phyloP scores from a whole-genome alignment of 2,113 vertebrate species.

The Notechis scutatus region DNA sequence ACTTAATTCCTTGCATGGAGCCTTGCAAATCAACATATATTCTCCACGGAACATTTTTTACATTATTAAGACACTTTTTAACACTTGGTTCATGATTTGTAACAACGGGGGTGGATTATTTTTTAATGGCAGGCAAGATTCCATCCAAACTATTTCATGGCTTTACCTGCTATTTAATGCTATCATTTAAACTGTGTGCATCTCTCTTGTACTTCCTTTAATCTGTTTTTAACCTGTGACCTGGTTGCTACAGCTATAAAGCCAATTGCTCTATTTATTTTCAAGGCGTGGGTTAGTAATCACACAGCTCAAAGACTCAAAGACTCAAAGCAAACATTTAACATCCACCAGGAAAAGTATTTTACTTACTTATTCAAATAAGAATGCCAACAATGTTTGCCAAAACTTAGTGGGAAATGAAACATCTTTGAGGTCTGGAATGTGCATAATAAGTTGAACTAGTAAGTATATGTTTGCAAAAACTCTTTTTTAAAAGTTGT shows the following conservation, averaged over 20 bases:
- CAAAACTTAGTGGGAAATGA: conserved; percentile 6
- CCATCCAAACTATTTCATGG: background rate
- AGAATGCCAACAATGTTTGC: background rate
- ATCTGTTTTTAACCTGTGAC: background rate
- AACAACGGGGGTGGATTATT: background rate
- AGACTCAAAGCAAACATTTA: background rate
- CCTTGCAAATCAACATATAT: background rate
- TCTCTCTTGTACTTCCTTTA: background rate
- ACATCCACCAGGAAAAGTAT: conserved; percentile 1
- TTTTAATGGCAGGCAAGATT: background rate
- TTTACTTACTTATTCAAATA: background rate
- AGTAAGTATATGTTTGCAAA: background rate
- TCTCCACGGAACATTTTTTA: background rate
- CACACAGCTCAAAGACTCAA: background rate
- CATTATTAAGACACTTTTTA: background rate
- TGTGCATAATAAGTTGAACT: background rate
- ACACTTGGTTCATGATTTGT: too few relatives aligned
- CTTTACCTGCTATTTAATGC: background rate
- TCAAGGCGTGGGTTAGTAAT: background rate
- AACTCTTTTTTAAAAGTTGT: background rate
- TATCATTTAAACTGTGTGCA: background rate
- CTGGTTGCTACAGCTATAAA: background rate
- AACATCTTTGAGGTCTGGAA: background rate
- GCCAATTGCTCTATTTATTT: conserved; percentile 16
- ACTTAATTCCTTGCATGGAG: background rate